phyloP scores from a whole-genome alignment of 2,797 vertebrate species.

The Jordanella pulchra region DNA sequence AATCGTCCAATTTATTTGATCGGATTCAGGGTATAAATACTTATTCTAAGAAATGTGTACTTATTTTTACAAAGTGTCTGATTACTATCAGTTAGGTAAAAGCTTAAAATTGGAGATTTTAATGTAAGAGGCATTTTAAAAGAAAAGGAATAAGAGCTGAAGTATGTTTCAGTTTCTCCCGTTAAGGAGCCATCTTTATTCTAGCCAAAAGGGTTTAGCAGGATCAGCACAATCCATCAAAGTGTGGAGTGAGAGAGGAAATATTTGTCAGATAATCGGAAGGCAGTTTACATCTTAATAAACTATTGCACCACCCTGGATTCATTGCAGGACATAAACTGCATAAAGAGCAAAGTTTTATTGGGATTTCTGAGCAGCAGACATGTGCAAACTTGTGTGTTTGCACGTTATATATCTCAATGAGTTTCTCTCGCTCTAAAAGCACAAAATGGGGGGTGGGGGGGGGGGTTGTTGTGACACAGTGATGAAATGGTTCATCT shows the following conservation, averaged over 20 bases:
- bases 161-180: not conserved
- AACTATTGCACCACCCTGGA: constrained; percentile 7
- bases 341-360: not conserved
- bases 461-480: constrained; percentile 24
- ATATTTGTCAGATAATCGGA: constrained; percentile 13
- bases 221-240: not conserved
- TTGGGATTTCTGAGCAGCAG: constrained; percentile 10
- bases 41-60: too few relatives aligned
- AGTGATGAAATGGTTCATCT: constrained; percentile 47
- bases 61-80: too few relatives aligned
- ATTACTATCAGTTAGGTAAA: not conserved
- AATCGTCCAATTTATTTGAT: too few relatives aligned
- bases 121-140: not conserved
- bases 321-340: not conserved
- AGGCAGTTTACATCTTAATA: not conserved
- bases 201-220: not conserved
- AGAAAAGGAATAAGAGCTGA: not conserved
- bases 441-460: constrained; percentile 3
- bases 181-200: constrained; percentile 21
- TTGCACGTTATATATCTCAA: constrained; percentile 24
- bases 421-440: not conserved
- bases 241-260: constrained; percentile 18
- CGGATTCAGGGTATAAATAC: too few relatives aligned
- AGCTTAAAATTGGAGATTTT: too few relatives aligned
- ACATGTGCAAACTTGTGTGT: constrained; percentile 14